Conservation (phyloP, 1,140 invertebrate species). For the Goniozus legneri region DNA sequence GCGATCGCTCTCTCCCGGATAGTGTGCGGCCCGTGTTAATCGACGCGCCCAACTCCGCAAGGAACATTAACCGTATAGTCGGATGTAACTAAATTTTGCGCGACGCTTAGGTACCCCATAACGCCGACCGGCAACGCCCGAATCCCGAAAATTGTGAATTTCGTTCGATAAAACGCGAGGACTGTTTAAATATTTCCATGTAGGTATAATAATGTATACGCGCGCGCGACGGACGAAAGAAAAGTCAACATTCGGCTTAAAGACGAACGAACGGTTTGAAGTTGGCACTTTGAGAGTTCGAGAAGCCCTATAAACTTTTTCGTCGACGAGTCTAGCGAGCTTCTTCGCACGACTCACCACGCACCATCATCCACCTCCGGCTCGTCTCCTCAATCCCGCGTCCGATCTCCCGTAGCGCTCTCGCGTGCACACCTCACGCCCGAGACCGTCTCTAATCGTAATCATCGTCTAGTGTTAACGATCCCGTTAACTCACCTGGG, state of each 20-base stretch:
- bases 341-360: no score
- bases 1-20: neutral
- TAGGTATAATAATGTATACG: no score
- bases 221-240: no score
- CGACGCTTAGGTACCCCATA: neutral
- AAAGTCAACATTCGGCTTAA: no score
- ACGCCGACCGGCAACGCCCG: neutral
- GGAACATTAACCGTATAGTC: neutral
- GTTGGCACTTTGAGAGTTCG: no score
- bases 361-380: slow-evolving; percentile 26
- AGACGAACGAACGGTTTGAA: no score
- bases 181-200: no score
- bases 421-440: slow-evolving; percentile 7
- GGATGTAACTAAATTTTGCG: neutral
- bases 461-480: slow-evolving; percentile 54
- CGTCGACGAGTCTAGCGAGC: no score
- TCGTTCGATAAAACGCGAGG: no score
- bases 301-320: no score
- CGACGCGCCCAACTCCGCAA: neutral
- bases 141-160: neutral
- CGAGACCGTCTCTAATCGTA: slow-evolving; percentile 53
- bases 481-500: slow-evolving; percentile 54
- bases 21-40: neutral
- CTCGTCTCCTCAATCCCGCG: slow-evolving; percentile 1
- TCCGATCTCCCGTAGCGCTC: neutral